Conservation (phyloP, 2,113 vertebrate genomes). For the Misgurnus mizolepis region DNA sequence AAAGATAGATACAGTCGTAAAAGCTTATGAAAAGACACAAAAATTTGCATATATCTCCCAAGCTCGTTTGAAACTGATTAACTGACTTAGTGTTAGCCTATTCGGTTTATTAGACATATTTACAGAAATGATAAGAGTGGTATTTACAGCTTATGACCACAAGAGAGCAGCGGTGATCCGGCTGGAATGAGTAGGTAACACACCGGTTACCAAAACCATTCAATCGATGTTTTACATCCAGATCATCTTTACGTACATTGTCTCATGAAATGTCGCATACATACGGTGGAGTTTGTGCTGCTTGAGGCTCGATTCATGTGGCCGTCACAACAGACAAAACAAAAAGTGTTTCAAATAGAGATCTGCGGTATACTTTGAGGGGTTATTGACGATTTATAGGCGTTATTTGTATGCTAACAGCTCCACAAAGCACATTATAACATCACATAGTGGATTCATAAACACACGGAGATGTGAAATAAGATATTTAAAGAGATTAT, state of each 20-base stretch:
- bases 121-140: slow-evolving; percentile 66
- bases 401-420: no score
- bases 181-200: slow-evolving; percentile 9
- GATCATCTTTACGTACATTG: no score
- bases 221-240: no score
- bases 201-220: background rate
- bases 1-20: slow-evolving; percentile 48
- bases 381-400: background rate
- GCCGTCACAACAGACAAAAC: no score
- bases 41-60: slow-evolving; percentile 73
- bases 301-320: background rate
- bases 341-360: no score
- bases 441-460: no score
- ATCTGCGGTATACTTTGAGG: no score
- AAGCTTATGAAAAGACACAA: slow-evolving; percentile 62
- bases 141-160: slow-evolving; percentile 69
- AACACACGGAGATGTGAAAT: no score
- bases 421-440: no score
- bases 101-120: slow-evolving; percentile 65
- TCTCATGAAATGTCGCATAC: no score
- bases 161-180: slow-evolving; percentile 67
- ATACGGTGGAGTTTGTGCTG: background rate
- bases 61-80: slow-evolving; percentile 64
- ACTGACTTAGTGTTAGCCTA: slow-evolving; percentile 69
- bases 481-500: background rate